A percentile compares a stretch with the other conserved stretches of the same genome.
Conservation (phyloP, 35 echinoderm and acorn worm species). For the Hemicentrotus pulcherrimus region DNA sequence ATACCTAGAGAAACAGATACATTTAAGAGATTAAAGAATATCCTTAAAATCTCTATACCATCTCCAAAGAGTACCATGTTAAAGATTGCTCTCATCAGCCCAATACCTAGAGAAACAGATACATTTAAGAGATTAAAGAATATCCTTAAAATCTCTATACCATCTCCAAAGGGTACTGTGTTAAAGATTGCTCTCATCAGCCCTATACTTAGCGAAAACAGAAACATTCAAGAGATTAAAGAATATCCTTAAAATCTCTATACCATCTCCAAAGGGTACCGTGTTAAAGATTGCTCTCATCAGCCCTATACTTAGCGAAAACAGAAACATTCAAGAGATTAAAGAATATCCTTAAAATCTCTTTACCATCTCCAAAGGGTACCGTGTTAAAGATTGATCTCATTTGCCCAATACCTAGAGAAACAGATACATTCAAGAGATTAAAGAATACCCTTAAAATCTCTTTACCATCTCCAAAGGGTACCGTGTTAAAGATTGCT, state of each 20-base stretch:
- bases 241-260: background rate
- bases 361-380: constrained; percentile 11
- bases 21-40: background rate
- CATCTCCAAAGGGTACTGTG: background rate
- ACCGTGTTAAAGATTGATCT: constrained; percentile 17
- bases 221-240: background rate
- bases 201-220: background rate
- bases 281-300: constrained; percentile 33
- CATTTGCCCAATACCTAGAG: background rate
- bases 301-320: no score
- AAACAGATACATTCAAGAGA: no score
- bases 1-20: background rate
- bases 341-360: no score
- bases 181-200: constrained; percentile 25
- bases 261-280: background rate
- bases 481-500: constrained; percentile 21
- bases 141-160: constrained; percentile 32
- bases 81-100: constrained; percentile 21
- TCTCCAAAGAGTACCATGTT: background rate
- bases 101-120: background rate
- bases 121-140: background rate
- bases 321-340: no score
- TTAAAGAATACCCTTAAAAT: no score
- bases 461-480: background rate
- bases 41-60: constrained; percentile 25